phyloP scores from a whole-genome alignment of 35 echinoderm and acorn worm genomes.

The Hemicentrotus pulcherrimus region DNA sequence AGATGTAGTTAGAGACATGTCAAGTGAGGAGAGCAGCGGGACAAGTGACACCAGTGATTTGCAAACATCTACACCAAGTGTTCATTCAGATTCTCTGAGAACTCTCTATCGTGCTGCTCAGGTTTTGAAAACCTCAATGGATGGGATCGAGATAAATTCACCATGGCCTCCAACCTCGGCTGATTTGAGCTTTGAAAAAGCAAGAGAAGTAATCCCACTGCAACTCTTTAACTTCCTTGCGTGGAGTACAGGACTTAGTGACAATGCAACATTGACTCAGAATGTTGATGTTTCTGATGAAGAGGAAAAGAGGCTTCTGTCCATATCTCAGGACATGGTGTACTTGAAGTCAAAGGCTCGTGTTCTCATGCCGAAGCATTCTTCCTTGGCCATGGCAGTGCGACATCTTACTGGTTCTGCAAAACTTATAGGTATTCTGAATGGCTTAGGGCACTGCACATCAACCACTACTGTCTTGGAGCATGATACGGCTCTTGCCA shows the following conservation, averaged over 20 bases:
- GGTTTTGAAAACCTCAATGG: neutral
- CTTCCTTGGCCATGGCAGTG: conserved; percentile 68
- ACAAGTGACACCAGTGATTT: neutral
- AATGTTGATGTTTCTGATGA: neutral
- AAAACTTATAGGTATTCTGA: conserved; percentile 66
- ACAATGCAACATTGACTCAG: neutral
- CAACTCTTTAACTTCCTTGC: conserved; percentile 73
- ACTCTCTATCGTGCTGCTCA: neutral
- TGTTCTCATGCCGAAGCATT: conserved; percentile 64
- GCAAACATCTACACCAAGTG: too few relatives aligned
- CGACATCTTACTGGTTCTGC: conserved; percentile 71
- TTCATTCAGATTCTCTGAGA: neutral
- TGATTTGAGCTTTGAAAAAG: conserved; percentile 28
- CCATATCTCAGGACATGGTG: conserved; percentile 59
- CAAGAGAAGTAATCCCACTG: conserved; percentile 38
- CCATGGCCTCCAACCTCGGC: conserved; percentile 48
- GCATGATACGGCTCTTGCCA: conserved; percentile 79
- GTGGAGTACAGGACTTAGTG: conserved; percentile 48
- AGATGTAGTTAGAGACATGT: neutral
- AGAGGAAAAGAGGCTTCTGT: conserved; percentile 44
- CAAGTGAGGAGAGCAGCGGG: neutral
- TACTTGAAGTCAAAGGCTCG: conserved; percentile 63
- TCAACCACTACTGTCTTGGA: conserved; percentile 59
- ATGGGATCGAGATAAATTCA: neutral
- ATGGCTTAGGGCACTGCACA: conserved; percentile 71